Evolutionary conservation across 2,888 invertebrate species (phyloP).

Genomic region (Andricus quercusramuli): DNA sequence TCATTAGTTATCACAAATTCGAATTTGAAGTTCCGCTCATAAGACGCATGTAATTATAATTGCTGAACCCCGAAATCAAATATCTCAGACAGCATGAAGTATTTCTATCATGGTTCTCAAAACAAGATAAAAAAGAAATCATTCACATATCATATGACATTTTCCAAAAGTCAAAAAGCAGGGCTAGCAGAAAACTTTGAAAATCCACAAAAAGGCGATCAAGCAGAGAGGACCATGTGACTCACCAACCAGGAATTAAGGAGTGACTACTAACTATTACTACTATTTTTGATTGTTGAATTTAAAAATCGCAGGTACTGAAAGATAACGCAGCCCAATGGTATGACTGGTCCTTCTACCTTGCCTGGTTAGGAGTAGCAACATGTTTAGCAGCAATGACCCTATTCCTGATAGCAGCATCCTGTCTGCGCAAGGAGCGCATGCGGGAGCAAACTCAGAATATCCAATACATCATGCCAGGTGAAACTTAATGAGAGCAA

Average conservation of each 20-base stretch:
- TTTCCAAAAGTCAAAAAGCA: neutral
- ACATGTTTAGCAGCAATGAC: slow-evolving; percentile 87
- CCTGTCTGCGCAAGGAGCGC: slow-evolving; percentile 88
- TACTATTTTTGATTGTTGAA: neutral
- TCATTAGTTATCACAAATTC: no score
- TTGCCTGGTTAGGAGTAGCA: slow-evolving; percentile 90
- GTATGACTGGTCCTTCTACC: slow-evolving; percentile 93
- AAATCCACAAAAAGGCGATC: neutral
- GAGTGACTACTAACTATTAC: no score
- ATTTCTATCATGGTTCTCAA: neutral
- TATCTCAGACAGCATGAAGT: neutral
- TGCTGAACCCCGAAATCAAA: no score
- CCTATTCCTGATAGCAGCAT: slow-evolving; percentile 89
- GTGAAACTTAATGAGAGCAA: slow-evolving; percentile 80
- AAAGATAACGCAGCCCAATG: slow-evolving; percentile 86
- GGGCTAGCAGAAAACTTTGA: neutral
- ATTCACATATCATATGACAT: neutral
- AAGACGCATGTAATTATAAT: no score
- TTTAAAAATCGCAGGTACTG: slow-evolving; percentile 81
- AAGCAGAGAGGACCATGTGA: neutral
- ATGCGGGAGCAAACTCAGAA: slow-evolving; percentile 87
- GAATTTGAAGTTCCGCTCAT: no score
- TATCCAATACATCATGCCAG: slow-evolving; percentile 95
- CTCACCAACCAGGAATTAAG: neutral
- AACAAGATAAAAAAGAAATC: neutral